phyloP scores from a whole-genome alignment of 2,888 invertebrate species.

The Chaetoderma sp. region DNA sequence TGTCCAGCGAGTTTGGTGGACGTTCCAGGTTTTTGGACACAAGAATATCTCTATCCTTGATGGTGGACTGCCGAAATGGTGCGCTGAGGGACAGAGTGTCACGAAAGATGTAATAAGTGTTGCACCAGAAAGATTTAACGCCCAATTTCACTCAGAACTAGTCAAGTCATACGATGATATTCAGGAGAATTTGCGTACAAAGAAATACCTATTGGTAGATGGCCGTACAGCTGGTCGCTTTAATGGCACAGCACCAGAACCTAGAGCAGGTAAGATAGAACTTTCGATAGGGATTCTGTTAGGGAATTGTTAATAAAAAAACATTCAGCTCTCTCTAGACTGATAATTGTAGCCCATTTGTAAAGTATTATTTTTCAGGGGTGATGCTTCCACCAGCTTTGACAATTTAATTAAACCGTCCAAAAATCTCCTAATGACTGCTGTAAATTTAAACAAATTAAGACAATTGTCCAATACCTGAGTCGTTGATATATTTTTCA shows the following conservation, averaged over 20 bases:
- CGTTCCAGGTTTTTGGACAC: slow-evolving; percentile 62
- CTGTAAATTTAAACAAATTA: too few relatives aligned
- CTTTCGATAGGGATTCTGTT: too few relatives aligned
- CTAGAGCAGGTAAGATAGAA: slow-evolving; percentile 54
- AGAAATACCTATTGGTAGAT: slow-evolving; percentile 54
- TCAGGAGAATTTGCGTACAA: slow-evolving; percentile 44
- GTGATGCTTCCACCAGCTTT: too few relatives aligned
- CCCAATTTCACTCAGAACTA: slow-evolving; percentile 38
- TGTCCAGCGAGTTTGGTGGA: slow-evolving; percentile 63
- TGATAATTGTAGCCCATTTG: too few relatives aligned
- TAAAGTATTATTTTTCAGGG: too few relatives aligned
- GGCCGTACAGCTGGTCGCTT: slow-evolving; percentile 59
- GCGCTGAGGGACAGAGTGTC: slow-evolving; percentile 35
- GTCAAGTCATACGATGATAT: slow-evolving; percentile 58
- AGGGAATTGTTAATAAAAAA: too few relatives aligned
- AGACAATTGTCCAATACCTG: too few relatives aligned
- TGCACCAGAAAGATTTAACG: slow-evolving; percentile 39
- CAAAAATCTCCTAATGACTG: too few relatives aligned
- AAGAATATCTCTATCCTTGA: slow-evolving; percentile 53
- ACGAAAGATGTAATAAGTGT: slow-evolving; percentile 33
- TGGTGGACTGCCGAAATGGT: slow-evolving; percentile 61
- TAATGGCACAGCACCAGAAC: slow-evolving; percentile 59
- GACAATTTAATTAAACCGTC: too few relatives aligned
- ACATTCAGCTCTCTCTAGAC: too few relatives aligned
- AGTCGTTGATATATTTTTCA: too few relatives aligned